A percentile compares a stretch with the other conserved stretches of the same genome.
Evolutionary conservation across 2,113 vertebrate genomes (phyloP).

Genomic region (Montifringilla adamsi): DNA sequence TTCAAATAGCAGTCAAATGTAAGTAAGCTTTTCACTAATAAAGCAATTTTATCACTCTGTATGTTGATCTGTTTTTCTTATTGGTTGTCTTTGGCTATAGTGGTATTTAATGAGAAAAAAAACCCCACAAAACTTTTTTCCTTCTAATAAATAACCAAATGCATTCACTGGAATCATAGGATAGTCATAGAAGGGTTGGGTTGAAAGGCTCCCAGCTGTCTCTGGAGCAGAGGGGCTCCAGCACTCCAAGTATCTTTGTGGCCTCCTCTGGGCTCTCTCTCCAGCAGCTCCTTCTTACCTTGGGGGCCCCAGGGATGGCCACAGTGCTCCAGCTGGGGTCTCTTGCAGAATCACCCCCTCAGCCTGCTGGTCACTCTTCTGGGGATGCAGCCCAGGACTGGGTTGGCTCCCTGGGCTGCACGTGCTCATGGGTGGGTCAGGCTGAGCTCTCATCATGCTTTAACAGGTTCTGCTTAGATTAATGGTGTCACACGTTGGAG

Average conservation of each 20-base stretch:
- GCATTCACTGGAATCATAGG: background rate
- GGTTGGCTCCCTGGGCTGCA: background rate
- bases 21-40: constrained; percentile 69
- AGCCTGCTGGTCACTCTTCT: background rate
- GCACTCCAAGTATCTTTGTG: background rate
- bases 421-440: background rate
- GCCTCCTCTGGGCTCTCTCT: background rate
- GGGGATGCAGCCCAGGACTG: background rate
- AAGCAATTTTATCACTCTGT: background rate
- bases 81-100: background rate
- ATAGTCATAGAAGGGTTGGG: background rate
- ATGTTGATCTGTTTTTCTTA: background rate
- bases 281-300: background rate
- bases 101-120: background rate
- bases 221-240: background rate
- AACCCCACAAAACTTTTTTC: accelerated
- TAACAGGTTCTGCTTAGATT: background rate
- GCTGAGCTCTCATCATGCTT: background rate
- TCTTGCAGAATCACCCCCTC: background rate
- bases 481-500: background rate
- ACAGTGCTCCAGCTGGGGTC: background rate
- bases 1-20: constrained; percentile 86
- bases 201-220: background rate
- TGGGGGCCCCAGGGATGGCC: background rate
- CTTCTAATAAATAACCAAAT: background rate